Conservation (phyloP, 2,888 invertebrate genomes). For the Choreutis nemorana region DNA sequence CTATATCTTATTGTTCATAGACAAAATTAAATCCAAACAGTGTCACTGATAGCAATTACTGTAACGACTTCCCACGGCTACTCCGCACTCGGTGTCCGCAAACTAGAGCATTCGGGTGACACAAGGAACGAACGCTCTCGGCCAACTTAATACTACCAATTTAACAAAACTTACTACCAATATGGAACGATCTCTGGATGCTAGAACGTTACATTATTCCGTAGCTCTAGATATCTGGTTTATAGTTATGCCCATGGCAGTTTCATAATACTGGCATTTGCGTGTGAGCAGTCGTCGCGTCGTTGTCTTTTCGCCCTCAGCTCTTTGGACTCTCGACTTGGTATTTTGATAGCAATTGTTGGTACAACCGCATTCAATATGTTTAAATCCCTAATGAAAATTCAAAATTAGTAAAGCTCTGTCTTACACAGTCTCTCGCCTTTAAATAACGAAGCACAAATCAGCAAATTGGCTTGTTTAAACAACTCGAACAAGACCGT, state of each 20-base stretch:
- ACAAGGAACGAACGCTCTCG: slow-evolving; percentile 37
- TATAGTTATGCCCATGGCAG: slow-evolving; percentile 26
- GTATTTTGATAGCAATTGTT: no score
- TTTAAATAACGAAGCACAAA: no score
- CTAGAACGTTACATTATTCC: no score
- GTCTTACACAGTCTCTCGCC: no score
- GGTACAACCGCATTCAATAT: no score
- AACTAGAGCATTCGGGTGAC: slow-evolving; percentile 49
- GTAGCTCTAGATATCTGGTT: no score
- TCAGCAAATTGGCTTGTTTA: no score
- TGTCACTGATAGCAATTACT: slow-evolving; percentile 30
- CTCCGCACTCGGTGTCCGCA: slow-evolving; percentile 27
- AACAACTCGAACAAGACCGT: no score
- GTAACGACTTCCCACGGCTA: slow-evolving; percentile 49
- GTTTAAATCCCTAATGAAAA: no score
- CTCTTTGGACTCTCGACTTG: slow-evolving; percentile 18
- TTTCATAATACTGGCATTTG: slow-evolving; percentile 45
- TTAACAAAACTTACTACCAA: slow-evolving; percentile 44
- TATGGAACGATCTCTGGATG: no score
- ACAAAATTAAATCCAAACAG: slow-evolving; percentile 25
- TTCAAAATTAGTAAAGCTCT: no score
- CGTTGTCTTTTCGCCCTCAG: slow-evolving; percentile 27
- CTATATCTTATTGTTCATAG: slow-evolving; percentile 16
- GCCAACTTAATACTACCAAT: slow-evolving; percentile 33
- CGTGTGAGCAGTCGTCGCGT: slow-evolving; percentile 30